Conservation (phyloP, 2,113 vertebrate genomes). For the Stigmatopora nigra region DNA sequence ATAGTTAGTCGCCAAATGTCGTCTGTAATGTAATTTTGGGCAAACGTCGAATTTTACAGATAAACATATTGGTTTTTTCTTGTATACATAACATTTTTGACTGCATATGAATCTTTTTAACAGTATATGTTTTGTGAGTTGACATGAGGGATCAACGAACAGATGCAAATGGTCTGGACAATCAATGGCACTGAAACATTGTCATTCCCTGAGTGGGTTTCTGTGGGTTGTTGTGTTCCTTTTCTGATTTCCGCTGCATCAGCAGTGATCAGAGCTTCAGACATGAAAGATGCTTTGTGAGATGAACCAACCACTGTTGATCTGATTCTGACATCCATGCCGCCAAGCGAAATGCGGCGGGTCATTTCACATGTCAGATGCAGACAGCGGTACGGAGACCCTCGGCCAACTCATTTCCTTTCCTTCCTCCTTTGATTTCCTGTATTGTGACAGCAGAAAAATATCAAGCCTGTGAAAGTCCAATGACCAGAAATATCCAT, state of each 20-base stretch:
- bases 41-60: too few relatives aligned
- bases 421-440: slow-evolving; percentile 51
- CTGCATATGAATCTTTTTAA: too few relatives aligned
- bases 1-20: too few relatives aligned
- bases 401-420: slow-evolving; percentile 31
- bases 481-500: not conserved
- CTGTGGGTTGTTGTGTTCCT: not conserved
- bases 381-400: not conserved
- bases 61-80: too few relatives aligned
- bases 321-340: not conserved
- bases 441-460: slow-evolving; percentile 6
- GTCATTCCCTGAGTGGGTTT: not conserved
- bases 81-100: too few relatives aligned
- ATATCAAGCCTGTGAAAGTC: not conserved
- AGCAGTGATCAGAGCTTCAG: not conserved
- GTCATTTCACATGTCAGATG: slow-evolving; percentile 26
- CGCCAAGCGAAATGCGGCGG: slow-evolving; percentile 4
- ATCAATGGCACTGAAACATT: too few relatives aligned
- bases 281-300: not conserved
- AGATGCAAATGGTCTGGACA: too few relatives aligned
- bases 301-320: not conserved
- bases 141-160: too few relatives aligned
- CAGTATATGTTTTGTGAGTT: too few relatives aligned
- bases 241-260: not conserved
- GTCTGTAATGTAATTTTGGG: too few relatives aligned